Conservation (phyloP, 2,888 invertebrate species). For the Tuberolachnus salignus region DNA sequence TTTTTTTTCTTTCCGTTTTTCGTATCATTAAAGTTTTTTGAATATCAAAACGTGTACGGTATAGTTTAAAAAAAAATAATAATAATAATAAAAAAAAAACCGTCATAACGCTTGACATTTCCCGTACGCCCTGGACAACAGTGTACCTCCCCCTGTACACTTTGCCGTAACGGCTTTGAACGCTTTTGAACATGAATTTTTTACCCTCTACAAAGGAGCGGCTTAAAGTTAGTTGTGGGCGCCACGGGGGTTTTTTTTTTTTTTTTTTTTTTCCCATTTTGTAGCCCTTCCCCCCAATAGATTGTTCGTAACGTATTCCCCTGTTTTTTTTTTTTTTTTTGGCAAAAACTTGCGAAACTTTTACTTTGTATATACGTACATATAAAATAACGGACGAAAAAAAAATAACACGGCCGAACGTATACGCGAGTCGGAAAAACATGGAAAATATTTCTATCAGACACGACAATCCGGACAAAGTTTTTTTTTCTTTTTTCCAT, state of each 20-base stretch:
- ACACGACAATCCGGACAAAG: not conserved
- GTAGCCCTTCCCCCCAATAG: conserved; percentile 3
- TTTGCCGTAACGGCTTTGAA: not conserved
- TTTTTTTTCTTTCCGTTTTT: conserved; percentile 8
- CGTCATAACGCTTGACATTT: conserved; percentile 49
- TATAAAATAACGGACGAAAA: not conserved
- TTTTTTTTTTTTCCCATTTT: too few relatives aligned
- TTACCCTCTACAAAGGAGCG: conserved; percentile 24
- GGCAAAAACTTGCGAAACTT: conserved; percentile 26
- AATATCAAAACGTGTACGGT: conserved; percentile 35
- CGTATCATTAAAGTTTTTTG: conserved; percentile 43
- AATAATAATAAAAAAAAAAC: too few relatives aligned
- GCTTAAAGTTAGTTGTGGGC: conserved; percentile 34
- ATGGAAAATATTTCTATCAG: not conserved
- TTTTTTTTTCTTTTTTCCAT: too few relatives aligned
- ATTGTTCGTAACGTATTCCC: not conserved
- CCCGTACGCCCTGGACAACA: conserved; percentile 14
- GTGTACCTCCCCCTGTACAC: not conserved
- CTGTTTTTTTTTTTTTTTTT: conserved; percentile 9
- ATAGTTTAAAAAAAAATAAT: too few relatives aligned
- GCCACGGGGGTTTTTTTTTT: conserved; percentile 19
- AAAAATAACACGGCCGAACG: not conserved
- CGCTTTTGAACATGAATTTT: conserved; percentile 29
- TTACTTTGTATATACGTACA: conserved; percentile 6
- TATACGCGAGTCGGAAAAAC: not conserved